Conservation (phyloP, 2,797 vertebrate genomes). For the Gymnopithys bicolor region DNA sequence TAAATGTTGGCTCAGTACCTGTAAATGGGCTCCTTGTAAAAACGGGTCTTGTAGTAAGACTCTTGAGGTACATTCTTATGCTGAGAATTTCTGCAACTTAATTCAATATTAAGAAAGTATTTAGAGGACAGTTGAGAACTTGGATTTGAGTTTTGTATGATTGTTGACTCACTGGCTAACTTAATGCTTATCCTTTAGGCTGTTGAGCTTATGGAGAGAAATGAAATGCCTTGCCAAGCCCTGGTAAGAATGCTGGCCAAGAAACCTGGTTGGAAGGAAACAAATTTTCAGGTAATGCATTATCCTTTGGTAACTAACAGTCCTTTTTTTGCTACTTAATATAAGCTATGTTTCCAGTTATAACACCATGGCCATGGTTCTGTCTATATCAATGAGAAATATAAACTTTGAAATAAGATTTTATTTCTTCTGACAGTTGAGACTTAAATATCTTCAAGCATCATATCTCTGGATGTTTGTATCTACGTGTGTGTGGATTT, state of each 20-base stretch:
- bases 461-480: neutral
- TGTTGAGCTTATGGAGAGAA: conserved; percentile 92
- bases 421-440: neutral
- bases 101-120: neutral
- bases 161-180: neutral
- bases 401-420: neutral
- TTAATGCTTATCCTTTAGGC: conserved; percentile 76
- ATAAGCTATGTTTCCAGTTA: neutral
- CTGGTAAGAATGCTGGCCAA: conserved; percentile 96
- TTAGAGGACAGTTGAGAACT: neutral
- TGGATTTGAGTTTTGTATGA: neutral
- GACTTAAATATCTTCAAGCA: neutral
- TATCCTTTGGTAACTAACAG: neutral
- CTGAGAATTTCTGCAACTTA: neutral
- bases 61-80: neutral
- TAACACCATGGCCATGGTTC: neutral
- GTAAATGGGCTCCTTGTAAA: neutral
- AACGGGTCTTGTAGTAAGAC: neutral
- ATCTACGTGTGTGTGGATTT: neutral
- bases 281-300: conserved; percentile 93
- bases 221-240: conserved; percentile 95
- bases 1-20: neutral
- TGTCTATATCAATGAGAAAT: neutral
- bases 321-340: neutral
- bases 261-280: conserved; percentile 99